Evolutionary conservation across 1,140 invertebrate genomes (phyloP).

Genomic region (Nymphalis io): DNA sequence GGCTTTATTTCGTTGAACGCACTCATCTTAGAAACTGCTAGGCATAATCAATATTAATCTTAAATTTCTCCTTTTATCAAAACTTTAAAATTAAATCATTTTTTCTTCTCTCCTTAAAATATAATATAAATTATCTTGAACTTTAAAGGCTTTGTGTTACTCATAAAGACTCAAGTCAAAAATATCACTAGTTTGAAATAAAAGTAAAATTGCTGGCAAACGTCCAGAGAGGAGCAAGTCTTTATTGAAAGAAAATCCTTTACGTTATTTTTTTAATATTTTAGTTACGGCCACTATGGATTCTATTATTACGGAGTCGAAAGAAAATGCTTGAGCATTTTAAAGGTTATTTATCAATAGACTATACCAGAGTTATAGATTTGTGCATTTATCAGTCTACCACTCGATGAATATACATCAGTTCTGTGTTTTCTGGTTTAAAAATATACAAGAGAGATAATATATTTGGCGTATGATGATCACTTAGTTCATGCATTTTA

Average conservation of each 20-base stretch:
- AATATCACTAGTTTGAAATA: slow-evolving; percentile 26
- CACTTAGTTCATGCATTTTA: too few relatives aligned
- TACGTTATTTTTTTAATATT: slow-evolving; percentile 2
- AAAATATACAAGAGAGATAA: too few relatives aligned
- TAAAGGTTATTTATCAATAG: too few relatives aligned
- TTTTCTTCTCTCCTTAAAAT: not conserved
- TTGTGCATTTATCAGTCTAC: too few relatives aligned
- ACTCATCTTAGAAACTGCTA: too few relatives aligned
- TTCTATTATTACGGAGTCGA: not conserved
- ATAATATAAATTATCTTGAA: slow-evolving; percentile 1
- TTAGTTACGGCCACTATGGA: not conserved
- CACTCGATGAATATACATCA: too few relatives aligned
- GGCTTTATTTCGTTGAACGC: too few relatives aligned
- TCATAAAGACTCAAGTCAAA: slow-evolving; percentile 18
- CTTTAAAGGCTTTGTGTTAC: slow-evolving; percentile 17
- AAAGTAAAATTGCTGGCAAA: slow-evolving; percentile 24
- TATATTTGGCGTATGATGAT: too few relatives aligned
- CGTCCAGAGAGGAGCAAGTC: slow-evolving; percentile 15
- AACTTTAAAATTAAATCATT: not conserved
- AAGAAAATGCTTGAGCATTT: not conserved
- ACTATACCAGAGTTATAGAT: too few relatives aligned
- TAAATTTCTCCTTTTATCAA: too few relatives aligned
- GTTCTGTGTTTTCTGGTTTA: too few relatives aligned
- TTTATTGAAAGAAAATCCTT: slow-evolving; percentile 18
- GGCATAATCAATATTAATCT: too few relatives aligned